Percentiles rank a stretch among this genome's conserved stretches.
These are phyloP conservation scores for Tinea semifulvella DNA, from an alignment of 2,888 invertebrate genomes.

Conservation along the genomic window DNA sequence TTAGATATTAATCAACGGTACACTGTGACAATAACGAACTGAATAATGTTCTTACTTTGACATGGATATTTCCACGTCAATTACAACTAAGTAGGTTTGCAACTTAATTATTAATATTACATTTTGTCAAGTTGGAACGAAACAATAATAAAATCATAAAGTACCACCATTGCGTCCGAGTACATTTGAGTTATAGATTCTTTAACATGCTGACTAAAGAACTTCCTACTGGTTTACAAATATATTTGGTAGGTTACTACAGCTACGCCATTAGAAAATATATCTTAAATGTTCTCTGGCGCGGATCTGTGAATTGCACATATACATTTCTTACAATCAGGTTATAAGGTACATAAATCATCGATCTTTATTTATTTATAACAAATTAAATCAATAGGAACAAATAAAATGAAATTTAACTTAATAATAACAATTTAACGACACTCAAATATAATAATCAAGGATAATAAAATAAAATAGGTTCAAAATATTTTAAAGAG, in stretches of 20 bases:
- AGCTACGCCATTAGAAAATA: neutral
- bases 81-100: neutral
- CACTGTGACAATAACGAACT: slow-evolving; percentile 64
- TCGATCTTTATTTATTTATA: slow-evolving; percentile 7
- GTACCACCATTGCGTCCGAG: neutral
- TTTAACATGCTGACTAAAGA: no score
- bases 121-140: slow-evolving; percentile 1
- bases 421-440: slow-evolving; percentile 11
- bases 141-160: slow-evolving; percentile 3
- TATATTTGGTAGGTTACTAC: no score
- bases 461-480: slow-evolving; percentile 4
- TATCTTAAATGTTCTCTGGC: neutral
- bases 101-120: neutral
- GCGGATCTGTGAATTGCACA: neutral
- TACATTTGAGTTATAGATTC: slow-evolving; percentile 1
- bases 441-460: slow-evolving; percentile 1
- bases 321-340: neutral
- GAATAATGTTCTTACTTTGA: slow-evolving; percentile 5
- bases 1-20: slow-evolving; percentile 68
- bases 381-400: slow-evolving; percentile 12
- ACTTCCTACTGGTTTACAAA: no score
- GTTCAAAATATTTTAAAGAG: neutral
- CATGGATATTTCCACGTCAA: slow-evolving; percentile 2
- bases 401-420: slow-evolving; percentile 10
- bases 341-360: neutral